Base-by-base conservation (phyloP, 2,113 vertebrate genomes). In the Peromyscus polionotus region DNA sequence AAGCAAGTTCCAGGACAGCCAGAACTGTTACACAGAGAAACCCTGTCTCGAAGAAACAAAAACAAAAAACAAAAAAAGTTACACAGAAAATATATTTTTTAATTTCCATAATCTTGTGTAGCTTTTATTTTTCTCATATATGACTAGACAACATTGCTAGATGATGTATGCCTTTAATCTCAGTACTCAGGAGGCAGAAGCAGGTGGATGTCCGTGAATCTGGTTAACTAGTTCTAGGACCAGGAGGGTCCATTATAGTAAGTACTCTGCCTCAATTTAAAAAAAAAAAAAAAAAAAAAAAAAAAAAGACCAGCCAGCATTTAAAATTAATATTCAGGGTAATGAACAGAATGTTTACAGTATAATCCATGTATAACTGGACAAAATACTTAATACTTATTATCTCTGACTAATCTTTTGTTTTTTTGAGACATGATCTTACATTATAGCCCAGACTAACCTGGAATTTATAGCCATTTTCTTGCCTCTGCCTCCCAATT, bases 91-190 rank as follows among this genome's bases (percentile, higher is more conserved):
- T 79, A 81, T 73, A 16, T 95, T 93, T 26, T 87, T 73, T 61
- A 93, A 83, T 75, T 93, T 94, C 63, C 9, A 80, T 96, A 70
- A 90, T 92, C 45, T 75, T 80, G 5, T 77, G 3, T 81, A 14
- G 0, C 72, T 96, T 97, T 86, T 79, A 19, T 79, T 95, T 94
- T 95, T 91, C n/a, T 88, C 54, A 72, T 91, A 33, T 83, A 81
- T 84, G 33, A 89, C 10, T 63, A 42, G 81, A 84, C n/a, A 61
- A 10, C 39, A 63, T 84, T 84, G n/a, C n/a, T 63, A 42, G 59
- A n/a, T 63, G 59, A 31, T 84, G 1, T 17, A 42, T 61, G 36
- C n/a, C n/a, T 61, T 83, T 83, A 61, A n/a, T 84, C 81, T 14
- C n/a, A 42, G n/a, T 42, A 63, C 14, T 84, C 61, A 84, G n/a